phyloP scores from a whole-genome alignment of 1,140 invertebrate species.

The Andrena cerasifolii region DNA sequence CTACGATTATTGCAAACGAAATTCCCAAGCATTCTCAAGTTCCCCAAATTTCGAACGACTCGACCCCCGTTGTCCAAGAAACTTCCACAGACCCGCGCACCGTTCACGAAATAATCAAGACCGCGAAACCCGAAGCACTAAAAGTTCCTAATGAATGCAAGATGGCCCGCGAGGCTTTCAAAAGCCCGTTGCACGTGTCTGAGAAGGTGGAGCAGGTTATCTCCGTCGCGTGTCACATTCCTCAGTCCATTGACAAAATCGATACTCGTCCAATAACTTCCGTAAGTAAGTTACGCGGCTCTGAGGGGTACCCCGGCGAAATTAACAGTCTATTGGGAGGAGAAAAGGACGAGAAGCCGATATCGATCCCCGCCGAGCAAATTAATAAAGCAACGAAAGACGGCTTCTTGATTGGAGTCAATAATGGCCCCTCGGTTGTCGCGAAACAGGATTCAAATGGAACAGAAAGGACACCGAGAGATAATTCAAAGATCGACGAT shows the following conservation, averaged over 20 bases:
- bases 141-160: neutral
- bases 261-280: conserved; percentile 33
- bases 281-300: neutral
- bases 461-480: neutral
- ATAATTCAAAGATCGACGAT: neutral
- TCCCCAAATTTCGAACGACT: neutral
- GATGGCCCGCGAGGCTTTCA: conserved; percentile 3
- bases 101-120: neutral
- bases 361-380: neutral
- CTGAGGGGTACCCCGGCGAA: neutral
- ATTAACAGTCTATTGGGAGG: neutral
- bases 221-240: conserved; percentile 42
- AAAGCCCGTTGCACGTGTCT: conserved; percentile 45
- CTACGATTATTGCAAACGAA: neutral
- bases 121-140: neutral
- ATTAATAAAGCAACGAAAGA: neutral
- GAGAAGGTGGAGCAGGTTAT: conserved; percentile 61
- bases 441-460: neutral
- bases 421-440: neutral
- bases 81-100: neutral
- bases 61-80: neutral
- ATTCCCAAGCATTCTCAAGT: neutral
- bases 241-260: conserved; percentile 45
- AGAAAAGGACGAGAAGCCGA: neutral
- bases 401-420: neutral